Conservation (phyloP, 2,797 vertebrate species). For the Melopsittacus undulatus region DNA sequence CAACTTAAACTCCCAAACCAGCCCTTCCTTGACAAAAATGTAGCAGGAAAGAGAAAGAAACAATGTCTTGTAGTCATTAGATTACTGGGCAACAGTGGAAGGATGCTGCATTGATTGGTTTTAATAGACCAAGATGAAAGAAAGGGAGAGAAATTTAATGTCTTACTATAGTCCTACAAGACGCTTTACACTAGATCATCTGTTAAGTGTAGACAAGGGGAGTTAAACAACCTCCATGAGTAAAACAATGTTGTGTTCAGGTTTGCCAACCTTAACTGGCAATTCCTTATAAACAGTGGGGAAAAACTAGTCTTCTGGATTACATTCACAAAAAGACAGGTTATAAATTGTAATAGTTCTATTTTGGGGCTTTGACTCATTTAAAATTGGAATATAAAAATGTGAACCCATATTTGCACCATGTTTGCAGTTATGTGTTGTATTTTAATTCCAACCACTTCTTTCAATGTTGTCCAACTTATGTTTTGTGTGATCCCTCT, state of each 20-base stretch:
- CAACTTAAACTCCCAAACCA: not conserved
- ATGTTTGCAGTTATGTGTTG: not conserved
- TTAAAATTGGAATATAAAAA: not conserved
- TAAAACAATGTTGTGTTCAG: not conserved
- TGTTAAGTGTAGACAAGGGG: not conserved
- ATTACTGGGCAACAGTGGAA: not conserved
- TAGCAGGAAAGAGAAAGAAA: not conserved
- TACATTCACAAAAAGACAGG: not conserved
- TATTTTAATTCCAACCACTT: conserved; percentile 69
- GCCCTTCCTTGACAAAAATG: not conserved
- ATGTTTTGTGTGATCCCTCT: conserved; percentile 83
- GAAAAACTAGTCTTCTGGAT: not conserved
- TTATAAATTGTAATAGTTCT: not conserved
- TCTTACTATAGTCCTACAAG: not conserved
- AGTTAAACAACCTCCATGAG: not conserved
- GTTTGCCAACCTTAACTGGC: not conserved
- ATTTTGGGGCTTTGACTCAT: not conserved
- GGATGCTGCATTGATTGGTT: not conserved
- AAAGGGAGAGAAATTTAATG: not conserved
- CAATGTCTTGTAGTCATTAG: not conserved
- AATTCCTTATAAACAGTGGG: not conserved
- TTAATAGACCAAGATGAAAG: not conserved
- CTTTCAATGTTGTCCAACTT: conserved; percentile 75
- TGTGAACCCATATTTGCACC: not conserved
- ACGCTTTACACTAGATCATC: not conserved